phyloP scores from a whole-genome alignment of 2,113 vertebrate species.

The Gadus macrocephalus region DNA sequence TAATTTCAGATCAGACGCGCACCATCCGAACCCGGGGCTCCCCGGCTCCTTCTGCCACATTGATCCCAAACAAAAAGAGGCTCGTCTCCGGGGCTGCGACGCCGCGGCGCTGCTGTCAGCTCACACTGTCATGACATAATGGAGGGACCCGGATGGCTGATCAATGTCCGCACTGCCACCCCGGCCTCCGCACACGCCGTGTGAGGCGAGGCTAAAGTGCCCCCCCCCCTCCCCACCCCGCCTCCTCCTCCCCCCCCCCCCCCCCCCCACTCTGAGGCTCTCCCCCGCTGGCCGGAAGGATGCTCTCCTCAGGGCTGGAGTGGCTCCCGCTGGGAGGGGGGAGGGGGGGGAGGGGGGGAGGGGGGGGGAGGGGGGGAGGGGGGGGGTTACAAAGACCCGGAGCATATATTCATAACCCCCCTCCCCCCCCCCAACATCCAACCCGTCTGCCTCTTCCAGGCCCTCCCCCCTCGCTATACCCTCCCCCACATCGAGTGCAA shows the following conservation, averaged over 20 bases:
- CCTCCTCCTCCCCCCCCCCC: no score
- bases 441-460: slow-evolving; percentile 29
- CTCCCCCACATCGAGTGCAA: slow-evolving; percentile 49
- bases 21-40: slow-evolving; percentile 47
- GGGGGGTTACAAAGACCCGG: slow-evolving; percentile 40
- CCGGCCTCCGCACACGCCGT: slow-evolving; percentile 55
- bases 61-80: slow-evolving; percentile 71
- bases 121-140: slow-evolving; percentile 66
- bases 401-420: slow-evolving; percentile 47
- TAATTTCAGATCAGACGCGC: slow-evolving; percentile 54
- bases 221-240: no score
- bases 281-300: slow-evolving; percentile 62
- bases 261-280: slow-evolving; percentile 6
- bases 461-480: slow-evolving; percentile 17
- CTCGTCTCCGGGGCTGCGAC: slow-evolving; percentile 57
- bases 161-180: slow-evolving; percentile 65
- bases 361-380: slow-evolving; percentile 45
- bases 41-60: slow-evolving; percentile 73
- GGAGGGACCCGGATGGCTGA: slow-evolving; percentile 61
- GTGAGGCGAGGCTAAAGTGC: slow-evolving; percentile 56
- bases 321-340: slow-evolving; percentile 68
- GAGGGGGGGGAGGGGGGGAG: slow-evolving; percentile 21
- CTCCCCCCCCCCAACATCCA: slow-evolving; percentile 26
- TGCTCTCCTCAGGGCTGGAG: slow-evolving; percentile 59
- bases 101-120: slow-evolving; percentile 60